phyloP scores from a whole-genome alignment of 2,797 vertebrate genomes.

The Peromyscus nudipes region DNA sequence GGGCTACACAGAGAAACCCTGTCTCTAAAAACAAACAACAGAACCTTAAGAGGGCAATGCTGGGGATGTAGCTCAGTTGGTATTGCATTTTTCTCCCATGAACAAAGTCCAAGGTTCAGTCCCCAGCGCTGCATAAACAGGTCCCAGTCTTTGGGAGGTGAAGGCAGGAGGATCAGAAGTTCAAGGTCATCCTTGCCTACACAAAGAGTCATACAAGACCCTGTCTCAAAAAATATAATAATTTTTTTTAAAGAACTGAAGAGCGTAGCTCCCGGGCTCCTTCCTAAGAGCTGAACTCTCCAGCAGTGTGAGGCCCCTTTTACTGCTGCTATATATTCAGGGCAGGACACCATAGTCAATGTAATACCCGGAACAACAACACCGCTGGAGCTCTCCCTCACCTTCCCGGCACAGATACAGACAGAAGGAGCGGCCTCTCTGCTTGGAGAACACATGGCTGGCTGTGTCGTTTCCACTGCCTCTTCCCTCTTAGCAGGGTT shows the following conservation, averaged over 20 bases:
- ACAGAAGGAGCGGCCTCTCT: neutral
- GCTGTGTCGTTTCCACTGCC: neutral
- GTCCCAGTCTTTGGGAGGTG: neutral
- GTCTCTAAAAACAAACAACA: neutral
- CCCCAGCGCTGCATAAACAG: neutral
- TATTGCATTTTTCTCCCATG: neutral
- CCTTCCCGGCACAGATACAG: neutral
- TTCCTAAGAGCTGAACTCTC: constrained; percentile 23
- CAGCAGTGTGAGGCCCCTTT: neutral
- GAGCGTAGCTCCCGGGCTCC: constrained; percentile 15
- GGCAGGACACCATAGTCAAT: constrained; percentile 37
- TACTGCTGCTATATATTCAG: constrained; percentile 52
- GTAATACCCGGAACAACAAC: constrained; percentile 30
- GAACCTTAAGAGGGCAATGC: neutral
- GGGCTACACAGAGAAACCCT: neutral
- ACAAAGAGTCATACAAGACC: neutral
- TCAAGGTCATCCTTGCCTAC: neutral
- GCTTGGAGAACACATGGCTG: neutral
- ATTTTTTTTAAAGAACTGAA: neutral
- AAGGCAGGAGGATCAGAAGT: neutral
- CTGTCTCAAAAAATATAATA: neutral
- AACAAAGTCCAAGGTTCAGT: too few relatives aligned
- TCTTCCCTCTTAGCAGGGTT: neutral
- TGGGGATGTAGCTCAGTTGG: neutral
- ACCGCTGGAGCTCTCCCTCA: neutral